Evolutionary conservation across 1,140 invertebrate species (phyloP), one percentile per base, ranked within the genome.

Genomic region (Homarus americanus): DNA sequence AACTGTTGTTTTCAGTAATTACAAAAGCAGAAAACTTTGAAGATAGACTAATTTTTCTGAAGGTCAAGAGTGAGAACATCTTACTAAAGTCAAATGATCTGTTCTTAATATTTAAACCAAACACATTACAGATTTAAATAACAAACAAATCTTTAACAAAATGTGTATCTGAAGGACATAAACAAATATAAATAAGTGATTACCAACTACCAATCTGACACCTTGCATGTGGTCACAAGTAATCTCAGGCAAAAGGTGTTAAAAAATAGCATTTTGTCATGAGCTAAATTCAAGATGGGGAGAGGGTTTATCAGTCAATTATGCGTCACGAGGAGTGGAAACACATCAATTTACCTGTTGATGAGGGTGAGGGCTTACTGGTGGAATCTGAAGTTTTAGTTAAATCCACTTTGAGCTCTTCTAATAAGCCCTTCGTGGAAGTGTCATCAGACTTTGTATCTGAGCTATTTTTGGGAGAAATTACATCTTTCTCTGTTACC

Each of bases 291-390:
- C 82, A 83, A 38, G 38, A 66, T 38, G 38, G 20, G 69, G 28
- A 72, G 34, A 34, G 80, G 75, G 32, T 69, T 28, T 24, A 66
- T 58, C 75, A 79, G 15, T 41, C 75, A 87, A 32, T 63, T 53
- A 69, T 69, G 63, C 49, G 63, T 63, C 15, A 82, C 38, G 15
- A n/a, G 17, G 49, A 82, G 10, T 34, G 28, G n/a, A 49, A 44
- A 73, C n/a, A 69, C n/a, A 69, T 38, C 40, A 28, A 90, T 90
- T 90, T 90, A 90, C 88, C 88, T 90, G 88, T 90, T 75, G 88
- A 90, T 41, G 88, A 83, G 17, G 88, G 88, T 58, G 88, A 90
- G 69, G 88, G 88, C 69, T 90, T 90, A 90, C 88, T 90, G 69
- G 88, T 32, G 44, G 82, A 53, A 49, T 90, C 88, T 75, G 88